Base-by-base conservation (phyloP, 2,797 vertebrate genomes). In the Falco columbarius region DNA sequence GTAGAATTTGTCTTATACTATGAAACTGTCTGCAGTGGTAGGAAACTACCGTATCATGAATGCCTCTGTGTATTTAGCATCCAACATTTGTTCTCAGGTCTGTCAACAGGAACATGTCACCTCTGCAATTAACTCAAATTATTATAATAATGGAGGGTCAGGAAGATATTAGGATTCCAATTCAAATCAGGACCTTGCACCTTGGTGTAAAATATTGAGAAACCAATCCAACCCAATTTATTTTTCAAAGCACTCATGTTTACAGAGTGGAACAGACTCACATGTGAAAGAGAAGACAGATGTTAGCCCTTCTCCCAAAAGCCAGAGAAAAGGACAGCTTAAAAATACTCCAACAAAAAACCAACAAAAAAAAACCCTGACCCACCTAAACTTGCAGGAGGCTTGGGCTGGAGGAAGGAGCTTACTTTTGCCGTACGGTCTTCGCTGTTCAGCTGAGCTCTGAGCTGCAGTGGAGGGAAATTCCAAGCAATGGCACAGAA, bases 1-100 rank as follows among this genome's bases (percentile, higher is more conserved):
- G 81, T 46, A 86, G 89, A 80, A 80, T 96, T 93, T 93, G 30
- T 93, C 62, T 86, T 65, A 58, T 13, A 73, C 90, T 76, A 93
- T 63, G 75, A 85, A 89, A 92, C 56, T 86, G 44, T 63, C 91
- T 80, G 38, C 72, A 61, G 30, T 34, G 27, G 32, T 82, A 19
- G 59, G 86, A 56, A 87, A 63, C 27, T 3, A 24, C 70, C 40
- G 36, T 9, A 27, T 65, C 87, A 49, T 3, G 11, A 88, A 58
- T 29, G 21, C 18, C 70, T 71, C 18, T 1, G 1, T 44, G 76
- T 44, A n/a, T 46, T 90, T 26, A 62, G n/a, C 61, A 87, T 8
- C 74, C 51, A 80, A 52, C 34, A 14, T 46, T 80, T 59, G 5
- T 89, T 63, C 86, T 85, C 44, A 61, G 54, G 32, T n/a, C 62